Evolutionary conservation across 2,797 vertebrate genomes (phyloP), one percentile per base, ranked within the genome.

Genomic region (Dendrocincla fuliginosa): DNA sequence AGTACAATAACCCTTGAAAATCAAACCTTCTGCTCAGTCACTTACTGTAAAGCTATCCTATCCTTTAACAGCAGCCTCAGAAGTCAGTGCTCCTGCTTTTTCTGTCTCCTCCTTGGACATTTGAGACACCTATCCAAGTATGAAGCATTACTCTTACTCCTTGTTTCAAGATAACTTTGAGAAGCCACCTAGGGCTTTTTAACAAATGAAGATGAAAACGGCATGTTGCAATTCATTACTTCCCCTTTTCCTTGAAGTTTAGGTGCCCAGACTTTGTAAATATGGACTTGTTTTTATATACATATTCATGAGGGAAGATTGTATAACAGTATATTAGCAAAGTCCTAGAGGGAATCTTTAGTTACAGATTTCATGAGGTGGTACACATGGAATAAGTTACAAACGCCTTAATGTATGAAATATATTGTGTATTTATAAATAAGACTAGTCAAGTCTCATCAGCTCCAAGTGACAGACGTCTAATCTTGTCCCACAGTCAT

Each of bases 1-100:
- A 92, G 65, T 89, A 85, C 57, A 89, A 19, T 87, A 76, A 89
- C 64, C 77, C 25, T 94, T 90, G 68, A 91, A 93, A 96, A 71
- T 87, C 16, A 57, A 82, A 49, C 32, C 20, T 50, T 10, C 16
- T 93, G 24, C 41, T 73, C 18, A 39, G 74, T 86, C 42, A 30
- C 56, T 82, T 87, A 17, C 3, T 85, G n/a, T 59, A 67, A 65
- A 94, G 30, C 20, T 57, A 1, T 71, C 35, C 57, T 63, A 2
- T 74, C 24, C 33, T 81, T 78, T 18, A 65, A 71, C 28, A 68
- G 22, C 16, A 4, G 14, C 35, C 65, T 23, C 15, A 61, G 80
- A 79, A 90, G 11, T 75, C 44, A 65, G 13, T 64, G 37, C 14
- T 75, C 0, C 44, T 52, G 49, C 4, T 64, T 89, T 57, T 53